Evolutionary conservation across 2,113 vertebrate species (phyloP), one percentile per base, ranked within the genome.

Genomic region (Embiotoca jacksoni): DNA sequence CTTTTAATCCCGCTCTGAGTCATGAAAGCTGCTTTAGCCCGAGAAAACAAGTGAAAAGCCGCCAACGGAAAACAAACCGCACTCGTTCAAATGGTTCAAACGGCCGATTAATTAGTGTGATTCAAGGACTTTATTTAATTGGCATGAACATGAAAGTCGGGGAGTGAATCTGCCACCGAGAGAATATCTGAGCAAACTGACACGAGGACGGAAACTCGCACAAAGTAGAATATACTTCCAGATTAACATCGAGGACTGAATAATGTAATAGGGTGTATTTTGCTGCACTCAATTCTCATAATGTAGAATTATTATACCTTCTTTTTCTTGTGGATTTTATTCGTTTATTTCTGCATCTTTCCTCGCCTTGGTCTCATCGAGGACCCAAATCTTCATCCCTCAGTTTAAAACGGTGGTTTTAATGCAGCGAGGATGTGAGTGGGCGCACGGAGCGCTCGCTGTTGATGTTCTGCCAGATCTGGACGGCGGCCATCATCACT

Each of bases 1-100:
- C 46, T 44, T 87, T 86, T 84, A 80, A 79, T 88, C 82, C 90
- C 16, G 83, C 74, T 32, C 35, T 44, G 53, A 88, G 78, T 83
- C 64, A 63, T 56, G 58, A 83, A 86, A 79, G 78, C 81, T 72
- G n/a, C 78, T 84, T 82, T 65, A 88, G 78, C 79, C 79, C 1
- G 9, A 52, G 47, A 63, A 72, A 79, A 75, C 16, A 75, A 67
- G 54, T 5, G 54, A 69, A 44, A 56, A 71, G 55, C 49, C 23
- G 16, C 55, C 46, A 4, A 9, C 3, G 11, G 63, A 67, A 59
- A 82, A 61, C 70, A 49, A 66, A 6, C 64, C 1, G n/a, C 53
- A 13, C 74, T 77, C 23, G 78, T 69, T 71, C 76, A 49, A 46
- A 72, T 2, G 15, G 23, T 83, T 88, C 84, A 80, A 75, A 83